Base-by-base conservation (phyloP, 2,888 invertebrate genomes). In the Drosophila picticornis region DNA sequence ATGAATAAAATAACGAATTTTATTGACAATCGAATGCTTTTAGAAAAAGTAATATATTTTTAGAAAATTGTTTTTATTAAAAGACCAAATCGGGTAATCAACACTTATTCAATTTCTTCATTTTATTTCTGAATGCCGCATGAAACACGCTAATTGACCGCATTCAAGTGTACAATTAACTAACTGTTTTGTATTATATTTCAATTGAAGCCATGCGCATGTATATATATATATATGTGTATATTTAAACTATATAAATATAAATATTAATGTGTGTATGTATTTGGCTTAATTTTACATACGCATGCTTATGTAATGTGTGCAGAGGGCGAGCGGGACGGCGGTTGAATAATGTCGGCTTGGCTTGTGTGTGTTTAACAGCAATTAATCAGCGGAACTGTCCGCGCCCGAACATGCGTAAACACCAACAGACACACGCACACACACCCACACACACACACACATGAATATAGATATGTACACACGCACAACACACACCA, bases 341-440 rank as follows among this genome's bases (percentile, higher is more conserved):
- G 74, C 70, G 71, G 62, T 67, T 81, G 75, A 80, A 84, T 87
- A 82, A 84, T 87, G 77, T 76, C 76, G 74, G 70, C 72, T 73
- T 52, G 46, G 59, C 29, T 59, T 87, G 87, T 90, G 77, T 87
- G 90, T 87, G 87, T 67, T 86, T 84, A 88, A 77, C 68, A 69
- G 82, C 90, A 87, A 87, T 87, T 87, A 87, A 87, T 87, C 87
- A 90, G 90, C 88, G 89, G 78, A 88, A 85, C 90, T 88, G 88
- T 88, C 90, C 88, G 90, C 86, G 83, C 90, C 80, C 81, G 71
- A 84, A 89, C 89, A 85, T 85, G 85, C 90, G 89, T 89, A 89
- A 87, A 87, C 80, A 77, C 61, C 69, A 69, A 50, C 66, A 66
- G 66, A n/a, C 52, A 53, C 58, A 48, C 58, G 31, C n/a, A 34